phyloP scores from a whole-genome alignment of 2,888 invertebrate genomes.

The Lymantria monacha region DNA sequence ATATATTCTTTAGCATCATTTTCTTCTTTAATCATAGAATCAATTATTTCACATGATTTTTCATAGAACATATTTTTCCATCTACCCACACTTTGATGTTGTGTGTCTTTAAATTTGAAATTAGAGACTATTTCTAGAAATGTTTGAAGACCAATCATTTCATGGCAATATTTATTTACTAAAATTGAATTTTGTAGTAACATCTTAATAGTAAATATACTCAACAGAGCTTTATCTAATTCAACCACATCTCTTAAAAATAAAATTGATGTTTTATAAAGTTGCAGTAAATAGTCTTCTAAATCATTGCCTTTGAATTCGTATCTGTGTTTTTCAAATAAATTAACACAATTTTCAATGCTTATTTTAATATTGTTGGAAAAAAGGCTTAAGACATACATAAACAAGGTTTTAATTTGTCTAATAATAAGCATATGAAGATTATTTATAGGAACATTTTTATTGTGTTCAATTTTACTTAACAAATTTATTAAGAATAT shows the following conservation, averaged over 20 bases:
- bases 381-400: conserved; percentile 50
- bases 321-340: conserved; percentile 40
- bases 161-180: conserved; percentile 36
- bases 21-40: conserved; percentile 34
- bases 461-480: conserved; percentile 33
- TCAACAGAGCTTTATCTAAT: conserved; percentile 48
- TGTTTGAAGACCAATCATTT: conserved; percentile 44
- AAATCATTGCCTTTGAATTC: conserved; percentile 25
- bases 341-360: conserved; percentile 39
- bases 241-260: conserved; percentile 45
- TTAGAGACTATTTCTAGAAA: conserved; percentile 39
- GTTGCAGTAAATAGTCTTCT: conserved; percentile 39
- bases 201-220: conserved; percentile 47
- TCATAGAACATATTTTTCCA: conserved; percentile 60
- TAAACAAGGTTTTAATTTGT: conserved; percentile 44
- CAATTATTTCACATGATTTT: conserved; percentile 56
- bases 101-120: conserved; percentile 32
- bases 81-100: conserved; percentile 54
- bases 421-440: conserved; percentile 32
- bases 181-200: conserved; percentile 38
- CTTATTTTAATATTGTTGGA: conserved; percentile 39
- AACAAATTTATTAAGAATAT: conserved; percentile 46
- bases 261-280: conserved; percentile 48
- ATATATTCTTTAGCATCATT: conserved; percentile 20
- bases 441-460: conserved; percentile 11